Conservation (phyloP, 2,113 vertebrate species). For the Trematocara macrostoma region DNA sequence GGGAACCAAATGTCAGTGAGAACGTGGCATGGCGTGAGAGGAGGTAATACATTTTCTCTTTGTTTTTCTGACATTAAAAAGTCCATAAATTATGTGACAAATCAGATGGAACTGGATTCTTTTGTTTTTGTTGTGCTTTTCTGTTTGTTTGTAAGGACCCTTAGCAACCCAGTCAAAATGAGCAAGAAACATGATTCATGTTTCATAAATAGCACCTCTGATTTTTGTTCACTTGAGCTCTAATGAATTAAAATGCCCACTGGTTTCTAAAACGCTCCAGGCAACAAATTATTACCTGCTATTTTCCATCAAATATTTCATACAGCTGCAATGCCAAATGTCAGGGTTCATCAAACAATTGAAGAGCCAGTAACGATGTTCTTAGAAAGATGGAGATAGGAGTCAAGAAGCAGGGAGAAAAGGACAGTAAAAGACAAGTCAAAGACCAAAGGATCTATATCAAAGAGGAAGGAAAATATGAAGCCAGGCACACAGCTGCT, state of each 20-base stretch:
- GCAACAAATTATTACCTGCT: neutral
- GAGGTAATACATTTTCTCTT: neutral
- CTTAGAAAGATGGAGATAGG: neutral
- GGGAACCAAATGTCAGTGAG: slow-evolving; percentile 15
- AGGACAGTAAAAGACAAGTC: neutral
- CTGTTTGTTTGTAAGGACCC: neutral
- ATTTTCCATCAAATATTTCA: neutral
- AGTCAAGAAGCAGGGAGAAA: neutral
- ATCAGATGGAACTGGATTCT: neutral
- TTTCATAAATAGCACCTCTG: neutral
- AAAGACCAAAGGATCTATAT: slow-evolving; percentile 9
- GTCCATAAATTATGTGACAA: neutral
- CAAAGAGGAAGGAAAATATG: slow-evolving; percentile 1
- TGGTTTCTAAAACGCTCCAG: neutral
- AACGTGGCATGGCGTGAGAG: neutral
- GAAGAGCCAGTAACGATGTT: neutral
- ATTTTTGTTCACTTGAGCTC: neutral
- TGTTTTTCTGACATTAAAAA: neutral
- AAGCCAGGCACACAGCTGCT: slow-evolving; percentile 13
- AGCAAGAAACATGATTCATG: neutral
- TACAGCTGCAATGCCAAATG: neutral
- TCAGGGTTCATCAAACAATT: neutral
- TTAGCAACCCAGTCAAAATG: neutral
- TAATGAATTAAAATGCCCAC: neutral
- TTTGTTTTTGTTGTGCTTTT: neutral